phyloP scores from a whole-genome alignment of 2,113 vertebrate species.

The Acrocephalus arundinaceus region DNA sequence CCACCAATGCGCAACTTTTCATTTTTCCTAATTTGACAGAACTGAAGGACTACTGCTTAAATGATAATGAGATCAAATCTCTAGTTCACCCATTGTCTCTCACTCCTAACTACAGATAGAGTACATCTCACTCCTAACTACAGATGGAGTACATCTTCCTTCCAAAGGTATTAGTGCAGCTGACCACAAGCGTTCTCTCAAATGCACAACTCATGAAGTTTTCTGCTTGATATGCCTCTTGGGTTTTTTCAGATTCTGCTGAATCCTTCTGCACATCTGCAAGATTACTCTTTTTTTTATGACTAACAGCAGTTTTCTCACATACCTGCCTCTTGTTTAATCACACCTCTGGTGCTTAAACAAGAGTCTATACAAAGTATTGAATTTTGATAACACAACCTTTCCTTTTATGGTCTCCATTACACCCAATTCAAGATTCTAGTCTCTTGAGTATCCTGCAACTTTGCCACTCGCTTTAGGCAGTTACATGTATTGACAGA shows the following conservation, averaged over 20 bases:
- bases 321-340: not conserved
- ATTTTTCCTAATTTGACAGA: not conserved
- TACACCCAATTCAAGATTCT: not conserved
- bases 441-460: not conserved
- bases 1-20: not conserved
- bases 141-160: not conserved
- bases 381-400: not conserved
- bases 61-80: not conserved
- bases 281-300: not conserved
- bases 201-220: not conserved
- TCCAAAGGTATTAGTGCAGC: not conserved
- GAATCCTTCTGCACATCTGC: not conserved
- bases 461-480: not conserved
- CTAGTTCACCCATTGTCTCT: not conserved
- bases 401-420: not conserved
- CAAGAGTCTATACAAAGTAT: not conserved
- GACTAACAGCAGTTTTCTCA: not conserved
- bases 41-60: not conserved
- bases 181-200: not conserved
- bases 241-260: not conserved
- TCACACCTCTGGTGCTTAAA: not conserved
- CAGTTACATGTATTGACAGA: fast-evolving
- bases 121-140: not conserved
- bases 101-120: not conserved
- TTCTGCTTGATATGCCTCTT: not conserved